Evolutionary conservation across 30 jellyfish, hydroid and myxozoan genomes (phyloP), one percentile per base, ranked within the genome.

Genomic region (Hydractinia echinata): DNA sequence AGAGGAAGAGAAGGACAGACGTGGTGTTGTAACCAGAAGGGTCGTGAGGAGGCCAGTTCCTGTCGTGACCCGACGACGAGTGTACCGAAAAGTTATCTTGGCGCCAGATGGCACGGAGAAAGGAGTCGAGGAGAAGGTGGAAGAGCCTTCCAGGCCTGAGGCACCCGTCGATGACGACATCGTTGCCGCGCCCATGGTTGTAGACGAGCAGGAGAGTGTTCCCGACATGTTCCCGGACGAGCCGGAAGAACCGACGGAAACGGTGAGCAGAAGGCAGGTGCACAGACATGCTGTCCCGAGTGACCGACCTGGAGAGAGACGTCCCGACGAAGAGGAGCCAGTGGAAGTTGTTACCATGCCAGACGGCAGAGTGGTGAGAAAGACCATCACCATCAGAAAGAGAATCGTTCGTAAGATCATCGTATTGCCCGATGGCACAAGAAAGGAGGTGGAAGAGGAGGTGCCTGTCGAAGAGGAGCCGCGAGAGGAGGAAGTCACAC

Each of bases 371-470:
- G 69, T 67, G 20, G 84, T 83, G 7, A 79, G 90, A 61, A 86
- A 62, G 55, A 76, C 87, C 7, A 79, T 86, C 8, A 86, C 90
- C 15, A 77, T 86, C 0, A 72, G 84, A 51, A 86, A 73, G 84
- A 53, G 95, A 79, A 81, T 73, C 54, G 82, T 86, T 10, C 67
- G 82, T 62, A 86, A 86, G 55, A 51, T 81, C 66, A 51, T 86
- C 61, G 77, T 73, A 1, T 48, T 81, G 71, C 95, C 95, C 3
- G 95, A 86, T 48, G 95, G 95, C 44, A 80, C 87, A 49, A 62
- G 84, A 53, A 52, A 81, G 56, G 95, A 80, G 54, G 85, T 86
- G 49, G 95, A 86, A 53, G 96, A 88, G 72, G 89, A 67, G 79
- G 87, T 56, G 18, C 95, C 93, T 55, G 80, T 81, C 76, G 95